A percentile compares a stretch with the other conserved stretches of the same genome.
These are phyloP conservation scores for Mormyrus hasselquistii DNA, from an alignment of 2,797 vertebrate species.

Conservation along the genomic window DNA sequence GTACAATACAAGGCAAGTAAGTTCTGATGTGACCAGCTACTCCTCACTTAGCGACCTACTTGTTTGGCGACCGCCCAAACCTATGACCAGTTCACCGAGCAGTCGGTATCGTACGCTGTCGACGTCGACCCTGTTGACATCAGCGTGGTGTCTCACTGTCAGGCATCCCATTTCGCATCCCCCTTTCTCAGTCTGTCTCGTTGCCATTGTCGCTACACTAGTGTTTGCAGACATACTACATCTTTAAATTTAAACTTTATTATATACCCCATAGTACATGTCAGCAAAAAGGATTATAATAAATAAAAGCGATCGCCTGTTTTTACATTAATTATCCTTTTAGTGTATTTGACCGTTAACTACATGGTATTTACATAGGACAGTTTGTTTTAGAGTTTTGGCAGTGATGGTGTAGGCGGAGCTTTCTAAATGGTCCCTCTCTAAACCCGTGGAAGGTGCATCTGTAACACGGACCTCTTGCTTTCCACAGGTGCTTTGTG, in stretches of 20 bases:
- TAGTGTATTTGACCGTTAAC: background rate
- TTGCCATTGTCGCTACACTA: background rate
- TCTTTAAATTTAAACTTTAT: background rate
- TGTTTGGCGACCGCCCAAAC: background rate
- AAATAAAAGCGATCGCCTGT: background rate
- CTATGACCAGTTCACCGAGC: background rate
- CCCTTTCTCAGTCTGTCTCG: background rate
- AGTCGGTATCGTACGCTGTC: background rate
- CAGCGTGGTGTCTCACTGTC: background rate
- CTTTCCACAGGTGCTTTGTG: conserved; percentile 75
- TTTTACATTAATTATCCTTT: background rate
- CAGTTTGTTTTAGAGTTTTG: background rate
- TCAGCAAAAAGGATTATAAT: background rate
- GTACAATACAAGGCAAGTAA: background rate
- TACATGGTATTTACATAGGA: background rate
- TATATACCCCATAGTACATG: background rate
- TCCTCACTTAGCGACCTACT: background rate
- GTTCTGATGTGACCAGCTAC: background rate
- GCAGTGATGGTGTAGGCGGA: background rate
- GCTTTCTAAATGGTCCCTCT: background rate
- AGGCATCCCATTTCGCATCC: background rate
- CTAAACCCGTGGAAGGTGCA: background rate
- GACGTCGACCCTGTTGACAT: background rate
- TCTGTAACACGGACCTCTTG: background rate
- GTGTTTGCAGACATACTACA: background rate